Evolutionary conservation across 2,797 vertebrate genomes (phyloP), one percentile per base, ranked within the genome.

Genomic region (Anabas testudineus): DNA sequence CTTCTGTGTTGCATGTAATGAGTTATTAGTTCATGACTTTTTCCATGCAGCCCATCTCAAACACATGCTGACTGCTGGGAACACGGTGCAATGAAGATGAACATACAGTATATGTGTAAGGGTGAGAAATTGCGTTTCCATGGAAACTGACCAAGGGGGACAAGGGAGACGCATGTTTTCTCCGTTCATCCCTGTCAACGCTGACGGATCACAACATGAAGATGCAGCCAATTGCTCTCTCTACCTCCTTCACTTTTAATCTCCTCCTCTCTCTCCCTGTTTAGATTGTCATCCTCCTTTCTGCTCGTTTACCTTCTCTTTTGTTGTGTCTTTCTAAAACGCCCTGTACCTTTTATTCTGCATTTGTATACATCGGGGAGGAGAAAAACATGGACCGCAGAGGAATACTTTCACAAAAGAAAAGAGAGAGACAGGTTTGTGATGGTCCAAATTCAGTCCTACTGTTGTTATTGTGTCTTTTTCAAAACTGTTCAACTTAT

Each of bases 111-210:
- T 49, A 71, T 72, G 78, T 81, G 72, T 74, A 80, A 55, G 76
- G 72, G 64, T 89, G 51, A 88, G 83, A 87, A 76, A 81, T 58
- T 61, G 76, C 0, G 89, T 93, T 92, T 87, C 91, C 88, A 92
- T 92, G 90, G 90, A 86, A 88, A 92, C 87, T 90, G 87, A 90
- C 87, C 80, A 42, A 74, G 74, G 87, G 87, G 87, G 83, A 90
- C 81, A 71, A 60, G 42, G 58, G 61, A 80, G 80, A 89, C 82
- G 85, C 76, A 76, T 71, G 84, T 89, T 93, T 88, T 86, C 87
- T 76, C 75, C 51, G 60, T 78, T 92, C 86, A 75, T 82, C 65
- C 63, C 83, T 54, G 83, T 91, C 85, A 90, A 74, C 55, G 71
- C 78, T 89, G 89, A 91, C 87, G 87, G 85, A 91, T 83, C 85